A percentile compares a stretch with the other conserved stretches of the same genome.
These are phyloP conservation scores for Paracentrotus lividus DNA, from an alignment of 53 echinoderm and acorn worm species.

Conservation along the genomic window DNA sequence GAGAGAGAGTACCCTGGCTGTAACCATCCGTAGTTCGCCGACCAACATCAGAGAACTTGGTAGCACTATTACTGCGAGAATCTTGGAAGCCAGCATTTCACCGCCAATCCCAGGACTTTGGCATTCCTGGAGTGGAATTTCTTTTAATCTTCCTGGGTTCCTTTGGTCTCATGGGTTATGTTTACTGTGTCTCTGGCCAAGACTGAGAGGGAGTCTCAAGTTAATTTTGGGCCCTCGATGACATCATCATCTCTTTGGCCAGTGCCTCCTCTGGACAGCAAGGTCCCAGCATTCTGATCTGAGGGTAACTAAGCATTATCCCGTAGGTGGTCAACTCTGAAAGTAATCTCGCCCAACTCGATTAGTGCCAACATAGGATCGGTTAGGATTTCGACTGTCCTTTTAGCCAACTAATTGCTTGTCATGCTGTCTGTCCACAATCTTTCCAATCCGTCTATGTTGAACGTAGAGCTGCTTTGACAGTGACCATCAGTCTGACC, in stretches of 20 bases:
- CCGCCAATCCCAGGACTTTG: background rate
- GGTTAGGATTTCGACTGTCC: conserved; percentile 67
- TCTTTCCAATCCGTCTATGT: conserved; percentile 74
- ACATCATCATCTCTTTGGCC: background rate
- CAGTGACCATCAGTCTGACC: conserved; percentile 77
- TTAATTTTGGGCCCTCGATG: conserved; percentile 62
- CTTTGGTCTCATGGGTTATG: background rate
- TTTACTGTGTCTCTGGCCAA: conserved; percentile 66
- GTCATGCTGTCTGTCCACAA: too few species aligned
- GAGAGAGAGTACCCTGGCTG: background rate
- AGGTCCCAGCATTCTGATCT: background rate
- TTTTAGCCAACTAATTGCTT: conserved; percentile 43
- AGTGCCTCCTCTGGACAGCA: conserved; percentile 3
- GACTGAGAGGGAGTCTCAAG: conserved; percentile 41
- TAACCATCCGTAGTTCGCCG: background rate
- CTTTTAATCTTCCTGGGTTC: conserved; percentile 69
- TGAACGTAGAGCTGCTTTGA: conserved; percentile 75
- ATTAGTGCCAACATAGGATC: conserved; percentile 24
- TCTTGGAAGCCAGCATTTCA: background rate
- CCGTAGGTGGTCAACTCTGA: background rate
- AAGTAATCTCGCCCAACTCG: background rate
- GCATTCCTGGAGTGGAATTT: conserved; percentile 58
- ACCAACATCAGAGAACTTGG: background rate
- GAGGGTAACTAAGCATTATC: background rate
- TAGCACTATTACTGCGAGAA: background rate